Evolutionary conservation across 2,888 invertebrate genomes (phyloP).

Genomic region (Idaea biselata): DNA sequence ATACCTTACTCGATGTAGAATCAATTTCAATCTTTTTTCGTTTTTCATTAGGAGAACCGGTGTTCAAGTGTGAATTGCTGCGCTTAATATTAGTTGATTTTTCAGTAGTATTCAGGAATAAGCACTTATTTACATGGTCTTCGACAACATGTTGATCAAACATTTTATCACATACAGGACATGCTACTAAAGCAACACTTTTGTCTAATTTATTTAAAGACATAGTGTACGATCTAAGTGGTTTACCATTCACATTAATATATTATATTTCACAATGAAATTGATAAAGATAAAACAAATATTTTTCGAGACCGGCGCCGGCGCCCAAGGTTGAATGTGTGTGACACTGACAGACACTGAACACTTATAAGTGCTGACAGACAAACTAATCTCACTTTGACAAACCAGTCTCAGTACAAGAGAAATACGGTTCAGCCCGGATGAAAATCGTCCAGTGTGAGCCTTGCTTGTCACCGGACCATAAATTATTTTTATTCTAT

Average conservation of each 20-base stretch:
- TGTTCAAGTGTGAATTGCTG: slow-evolving; percentile 40
- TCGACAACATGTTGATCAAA: slow-evolving; percentile 79
- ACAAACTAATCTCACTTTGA: too few relatives aligned
- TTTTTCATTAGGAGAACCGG: slow-evolving; percentile 44
- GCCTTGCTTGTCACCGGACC: not conserved
- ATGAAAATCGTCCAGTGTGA: not conserved
- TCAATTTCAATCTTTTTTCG: slow-evolving; percentile 41
- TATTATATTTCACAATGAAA: not conserved
- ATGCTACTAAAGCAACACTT: slow-evolving; percentile 45
- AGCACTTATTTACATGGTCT: slow-evolving; percentile 85
- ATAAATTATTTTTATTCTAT: not conserved
- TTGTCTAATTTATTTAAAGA: slow-evolving; percentile 18
- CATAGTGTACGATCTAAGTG: slow-evolving; percentile 25
- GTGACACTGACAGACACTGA: too few relatives aligned
- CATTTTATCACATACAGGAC: slow-evolving; percentile 83
- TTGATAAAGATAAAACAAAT: too few relatives aligned
- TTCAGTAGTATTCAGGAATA: slow-evolving; percentile 80
- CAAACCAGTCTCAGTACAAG: not conserved
- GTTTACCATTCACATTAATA: not conserved
- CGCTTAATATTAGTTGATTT: slow-evolving; percentile 43
- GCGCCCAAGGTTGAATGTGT: too few relatives aligned
- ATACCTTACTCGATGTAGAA: slow-evolving; percentile 2
- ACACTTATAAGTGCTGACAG: too few relatives aligned
- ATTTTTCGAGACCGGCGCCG: too few relatives aligned
- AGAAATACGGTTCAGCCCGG: not conserved